Evolutionary conservation across 2,888 invertebrate species (phyloP).

Genomic region (Pseudanteris insignis): DNA sequence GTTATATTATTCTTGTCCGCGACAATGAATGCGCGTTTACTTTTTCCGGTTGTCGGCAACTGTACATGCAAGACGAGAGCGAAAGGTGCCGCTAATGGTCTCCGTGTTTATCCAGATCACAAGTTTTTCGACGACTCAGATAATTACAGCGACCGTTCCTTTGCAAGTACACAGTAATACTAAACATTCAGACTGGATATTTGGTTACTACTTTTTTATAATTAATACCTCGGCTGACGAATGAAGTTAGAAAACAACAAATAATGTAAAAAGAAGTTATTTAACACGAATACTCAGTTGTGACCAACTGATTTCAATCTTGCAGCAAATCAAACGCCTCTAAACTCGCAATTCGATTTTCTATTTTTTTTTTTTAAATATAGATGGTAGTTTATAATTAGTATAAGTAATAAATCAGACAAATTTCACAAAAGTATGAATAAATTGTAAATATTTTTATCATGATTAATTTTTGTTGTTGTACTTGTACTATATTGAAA

Average conservation of each 20-base stretch:
- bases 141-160: constrained; percentile 56
- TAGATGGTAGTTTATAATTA: no score
- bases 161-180: constrained; percentile 44
- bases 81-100: constrained; percentile 52
- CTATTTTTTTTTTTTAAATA: constrained; percentile 5
- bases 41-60: constrained; percentile 16
- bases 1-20: constrained; percentile 20
- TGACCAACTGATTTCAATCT: no score
- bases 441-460: no score
- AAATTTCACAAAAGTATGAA: no score
- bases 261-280: constrained; percentile 53
- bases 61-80: constrained; percentile 40
- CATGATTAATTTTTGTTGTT: no score
- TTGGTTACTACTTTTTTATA: constrained; percentile 64
- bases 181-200: constrained; percentile 53
- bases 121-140: constrained; percentile 61
- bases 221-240: constrained; percentile 62
- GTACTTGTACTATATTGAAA: no score
- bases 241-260: constrained; percentile 56
- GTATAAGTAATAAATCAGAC: no score
- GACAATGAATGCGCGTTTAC: constrained; percentile 12
- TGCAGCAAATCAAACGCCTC: background rate
- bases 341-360: no score
- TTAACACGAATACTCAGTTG: constrained; percentile 54
- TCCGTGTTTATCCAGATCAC: constrained; percentile 58